phyloP scores from a whole-genome alignment of 2,888 invertebrate genomes.

The Marronus borbonicus region DNA sequence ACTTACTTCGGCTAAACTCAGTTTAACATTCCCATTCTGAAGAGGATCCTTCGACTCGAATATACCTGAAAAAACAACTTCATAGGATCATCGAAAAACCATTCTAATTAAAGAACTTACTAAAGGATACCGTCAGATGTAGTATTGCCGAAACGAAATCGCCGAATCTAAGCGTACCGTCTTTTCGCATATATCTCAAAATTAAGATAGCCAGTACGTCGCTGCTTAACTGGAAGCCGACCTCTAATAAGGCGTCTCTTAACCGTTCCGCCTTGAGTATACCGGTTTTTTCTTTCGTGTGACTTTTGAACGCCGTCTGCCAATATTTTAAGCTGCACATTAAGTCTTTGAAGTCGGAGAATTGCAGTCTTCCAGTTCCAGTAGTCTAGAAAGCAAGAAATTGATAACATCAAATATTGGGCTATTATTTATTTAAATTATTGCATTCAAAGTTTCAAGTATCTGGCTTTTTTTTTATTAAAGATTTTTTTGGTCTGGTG shows the following conservation, averaged over 20 bases:
- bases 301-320: slow-evolving; percentile 92
- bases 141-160: slow-evolving; percentile 93
- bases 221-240: slow-evolving; percentile 90
- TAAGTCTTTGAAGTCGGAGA: slow-evolving; percentile 90
- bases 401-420: not conserved
- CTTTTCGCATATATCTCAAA: slow-evolving; percentile 91
- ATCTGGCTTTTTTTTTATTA: not conserved
- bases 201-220: slow-evolving; percentile 87
- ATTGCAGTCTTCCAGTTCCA: slow-evolving; percentile 85
- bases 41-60: slow-evolving; percentile 86
- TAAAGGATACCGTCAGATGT: slow-evolving; percentile 90
- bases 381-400: slow-evolving; percentile 73
- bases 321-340: slow-evolving; percentile 93
- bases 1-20: slow-evolving; percentile 85
- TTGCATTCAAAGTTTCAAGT: too few relatives aligned
- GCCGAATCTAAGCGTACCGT: slow-evolving; percentile 91
- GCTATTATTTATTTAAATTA: too few relatives aligned
- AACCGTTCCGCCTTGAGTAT: slow-evolving; percentile 89
- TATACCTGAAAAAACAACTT: slow-evolving; percentile 72
- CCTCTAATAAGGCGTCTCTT: slow-evolving; percentile 87
- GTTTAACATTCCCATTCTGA: slow-evolving; percentile 86
- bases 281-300: slow-evolving; percentile 92
- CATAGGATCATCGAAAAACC: not conserved
- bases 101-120: slow-evolving; percentile 72
- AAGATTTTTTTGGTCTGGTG: too few relatives aligned